Evolutionary conservation across 2,888 invertebrate genomes (phyloP), one percentile per base, ranked within the genome.

Genomic region (Lydus trimaculatus): DNA sequence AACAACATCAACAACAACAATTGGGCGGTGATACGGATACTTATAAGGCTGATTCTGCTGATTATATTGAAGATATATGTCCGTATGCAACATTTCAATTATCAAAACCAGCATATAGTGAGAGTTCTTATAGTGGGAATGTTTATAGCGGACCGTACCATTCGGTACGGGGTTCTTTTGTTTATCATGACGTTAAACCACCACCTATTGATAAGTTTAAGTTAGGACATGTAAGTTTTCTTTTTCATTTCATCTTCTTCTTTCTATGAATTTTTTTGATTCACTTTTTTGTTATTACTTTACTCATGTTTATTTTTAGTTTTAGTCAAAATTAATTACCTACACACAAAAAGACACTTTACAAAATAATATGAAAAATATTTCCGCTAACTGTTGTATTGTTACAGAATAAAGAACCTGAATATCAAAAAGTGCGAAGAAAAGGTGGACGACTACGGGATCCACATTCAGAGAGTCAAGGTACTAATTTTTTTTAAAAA

Each of bases 61-160:
- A 96, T 84, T 96, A 96, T 86, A 94, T 95, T 81, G 96, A 96
- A 87, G 96, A 96, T 83, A 95, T 96, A 79, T 96, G 96, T 83
- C 96, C 96, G 0, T 96, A 96, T 86, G 96, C 96, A 66, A 96
- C 96, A 61, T 96, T 96, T 86, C 96, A 96, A 83, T 87, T 96
- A 78, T 93, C 94, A 69, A 95, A 95, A 80, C 82, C 83, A 31
- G 90, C 93, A 0, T 94, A 95, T 85, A 94, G 94, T 80, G 95
- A 96, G 86, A 95, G 95, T 85, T 94, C 95, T 64, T 95, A 95
- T 87, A 95, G 94, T 83, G 94, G 94, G 67, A 94, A 94, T 85
- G 93, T 94, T 63, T 94, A 94, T 85, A 93, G 93, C 84, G 94
- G 94, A 13, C 94, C 94, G 77, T 94, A 94, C 86, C 94, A 94